Evolutionary conservation across 2,797 vertebrate genomes (phyloP), one percentile per base, ranked within the genome.

Genomic region (Coranthus polyacanthus): DNA sequence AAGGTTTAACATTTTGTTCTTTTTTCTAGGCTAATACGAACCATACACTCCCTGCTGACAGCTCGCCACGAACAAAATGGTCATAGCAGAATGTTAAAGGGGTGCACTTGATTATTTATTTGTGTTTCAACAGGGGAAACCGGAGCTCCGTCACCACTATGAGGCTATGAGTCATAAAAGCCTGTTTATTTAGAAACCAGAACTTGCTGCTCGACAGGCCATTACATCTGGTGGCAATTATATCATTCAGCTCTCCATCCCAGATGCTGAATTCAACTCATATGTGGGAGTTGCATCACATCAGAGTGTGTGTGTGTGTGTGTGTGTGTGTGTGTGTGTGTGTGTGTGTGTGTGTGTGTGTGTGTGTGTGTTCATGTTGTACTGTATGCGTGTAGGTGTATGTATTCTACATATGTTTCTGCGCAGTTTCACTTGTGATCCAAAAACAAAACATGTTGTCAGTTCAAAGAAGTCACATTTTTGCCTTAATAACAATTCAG

Each of bases 131-230:
- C 75, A 61, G 79, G 68, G 87, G 88, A 92, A 93, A 93, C 89
- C 79, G 63, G 92, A 92, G 83, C 84, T 85, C 87, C 52, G 70
- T 90, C 86, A 87, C 86, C 88, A 88, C 88, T 72, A 75, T 85
- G 83, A 85, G 75, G 75, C 83, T 79, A 81, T 94, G 93, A 94
- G 73, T 94, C 93, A 94, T 87, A 89, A 90, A 91, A 87, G 83
- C 72, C 83, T 93, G 92, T 93, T 94, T 94, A 92, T 94, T 93
- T 93, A 92, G 89, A 91, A 92, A 91, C 84, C 85, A 90, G 91
- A 92, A 90, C 88, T 88, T 60, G 80, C 85, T 83, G 77, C 88
- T 91, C 82, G 56, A 86, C 87, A 82, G 80, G 78, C 78, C 72
- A 54, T 88, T 86, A 89, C 89, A 93, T 93, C 90, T 94, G 93